A percentile compares a stretch with the other conserved stretches of the same genome.
Conservation (phyloP, 2,797 vertebrate species). For the Serranus cabrilla region DNA sequence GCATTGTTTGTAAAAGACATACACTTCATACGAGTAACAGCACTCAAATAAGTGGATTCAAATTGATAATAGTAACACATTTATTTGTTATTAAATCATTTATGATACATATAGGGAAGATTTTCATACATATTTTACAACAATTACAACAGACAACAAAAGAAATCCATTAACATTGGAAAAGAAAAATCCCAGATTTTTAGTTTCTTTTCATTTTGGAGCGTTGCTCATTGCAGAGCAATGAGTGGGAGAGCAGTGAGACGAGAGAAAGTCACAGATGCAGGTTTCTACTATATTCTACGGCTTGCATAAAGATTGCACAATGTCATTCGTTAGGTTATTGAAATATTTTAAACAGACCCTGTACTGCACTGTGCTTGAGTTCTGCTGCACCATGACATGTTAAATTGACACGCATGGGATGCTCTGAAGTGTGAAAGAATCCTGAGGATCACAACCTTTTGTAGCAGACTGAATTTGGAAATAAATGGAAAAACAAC, state of each 20-base stretch:
- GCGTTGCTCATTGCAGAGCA: conserved; percentile 27
- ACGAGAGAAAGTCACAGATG: conserved; percentile 19
- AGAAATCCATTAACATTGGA: background rate
- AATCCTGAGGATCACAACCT: conserved; percentile 39
- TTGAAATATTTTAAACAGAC: conserved; percentile 27
- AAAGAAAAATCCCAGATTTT: conserved; percentile 1
- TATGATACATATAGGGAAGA: conserved; percentile 46
- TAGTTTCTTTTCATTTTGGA: background rate
- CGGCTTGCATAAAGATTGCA: conserved; percentile 42
- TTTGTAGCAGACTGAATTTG: conserved; percentile 4
- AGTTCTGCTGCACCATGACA: conserved; percentile 28
- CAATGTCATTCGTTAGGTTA: conserved; percentile 17
- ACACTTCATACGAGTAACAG: too few relatives aligned
- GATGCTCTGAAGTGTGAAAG: background rate
- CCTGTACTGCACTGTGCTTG: conserved; percentile 62
- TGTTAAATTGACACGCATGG: conserved; percentile 7
- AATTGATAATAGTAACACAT: conserved; percentile 42
- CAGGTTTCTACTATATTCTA: conserved; percentile 20
- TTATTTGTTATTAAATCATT: conserved; percentile 70
- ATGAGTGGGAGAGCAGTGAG: conserved; percentile 10
- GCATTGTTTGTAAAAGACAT: too few relatives aligned
- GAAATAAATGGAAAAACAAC: background rate
- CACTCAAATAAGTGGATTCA: background rate
- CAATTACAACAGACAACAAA: conserved; percentile 40
- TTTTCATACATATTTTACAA: conserved; percentile 61